Evolutionary conservation across 2,113 vertebrate species (phyloP).

Genomic region (Heterotis niloticus): DNA sequence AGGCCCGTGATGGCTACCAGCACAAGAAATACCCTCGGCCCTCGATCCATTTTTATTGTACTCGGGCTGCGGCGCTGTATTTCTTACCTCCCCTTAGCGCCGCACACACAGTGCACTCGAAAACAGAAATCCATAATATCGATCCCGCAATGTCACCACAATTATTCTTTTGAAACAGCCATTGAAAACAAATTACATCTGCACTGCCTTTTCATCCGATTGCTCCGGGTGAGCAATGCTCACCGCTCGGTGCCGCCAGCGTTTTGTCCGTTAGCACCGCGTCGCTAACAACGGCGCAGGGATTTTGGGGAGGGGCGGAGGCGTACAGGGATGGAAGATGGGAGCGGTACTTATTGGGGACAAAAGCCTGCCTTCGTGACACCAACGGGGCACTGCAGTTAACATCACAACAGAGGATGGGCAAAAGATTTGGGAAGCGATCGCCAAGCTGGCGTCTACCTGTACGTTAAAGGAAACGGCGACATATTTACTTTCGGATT

Average conservation of each 20-base stretch:
- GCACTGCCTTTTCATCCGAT: constrained; percentile 98
- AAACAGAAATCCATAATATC: constrained; percentile 99
- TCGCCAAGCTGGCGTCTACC: background rate
- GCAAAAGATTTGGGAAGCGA: background rate
- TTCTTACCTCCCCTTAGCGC: constrained; percentile 97
- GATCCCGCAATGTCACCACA: constrained; percentile 98
- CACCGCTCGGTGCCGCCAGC: constrained; percentile 63
- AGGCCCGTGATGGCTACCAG: constrained; percentile 83
- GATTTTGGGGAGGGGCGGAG: constrained; percentile 10
- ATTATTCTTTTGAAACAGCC: constrained; percentile 99
- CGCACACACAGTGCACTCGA: constrained; percentile 98
- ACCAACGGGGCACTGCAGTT: constrained; percentile 29
- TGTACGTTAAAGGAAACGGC: background rate
- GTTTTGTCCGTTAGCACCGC: constrained; percentile 61
- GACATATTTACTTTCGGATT: background rate
- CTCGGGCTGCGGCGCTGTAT: constrained; percentile 94
- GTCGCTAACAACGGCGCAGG: constrained; percentile 69
- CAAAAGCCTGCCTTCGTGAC: constrained; percentile 46
- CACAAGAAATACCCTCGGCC: constrained; percentile 86
- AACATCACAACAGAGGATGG: constrained; percentile 24
- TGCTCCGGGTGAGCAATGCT: constrained; percentile 86
- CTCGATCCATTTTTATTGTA: constrained; percentile 98
- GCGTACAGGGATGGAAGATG: constrained; percentile 43
- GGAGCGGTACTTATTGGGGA: constrained; percentile 37
- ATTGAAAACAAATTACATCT: constrained; percentile 99